Conservation (phyloP, 2,797 vertebrate species). For the Neosalanx taihuensis region DNA sequence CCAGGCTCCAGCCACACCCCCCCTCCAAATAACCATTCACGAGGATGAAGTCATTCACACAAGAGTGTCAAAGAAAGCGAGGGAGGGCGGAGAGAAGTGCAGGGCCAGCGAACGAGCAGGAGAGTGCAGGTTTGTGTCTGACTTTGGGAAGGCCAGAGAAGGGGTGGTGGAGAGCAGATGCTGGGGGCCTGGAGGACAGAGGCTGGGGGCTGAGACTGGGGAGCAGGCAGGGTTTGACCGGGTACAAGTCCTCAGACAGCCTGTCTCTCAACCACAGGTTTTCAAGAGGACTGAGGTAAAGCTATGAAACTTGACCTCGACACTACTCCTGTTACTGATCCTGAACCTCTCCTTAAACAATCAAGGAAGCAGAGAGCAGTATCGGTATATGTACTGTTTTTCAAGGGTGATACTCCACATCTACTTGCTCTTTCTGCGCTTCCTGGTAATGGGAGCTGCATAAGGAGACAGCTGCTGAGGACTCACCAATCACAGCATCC, state of each 20-base stretch:
- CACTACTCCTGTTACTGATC: neutral
- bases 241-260: neutral
- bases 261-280: neutral
- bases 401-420: no score
- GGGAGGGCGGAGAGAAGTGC: neutral
- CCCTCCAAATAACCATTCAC: neutral
- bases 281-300: neutral
- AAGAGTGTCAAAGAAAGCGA: neutral
- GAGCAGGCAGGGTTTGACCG: neutral
- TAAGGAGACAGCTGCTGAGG: conserved; percentile 9
- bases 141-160: neutral
- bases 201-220: neutral
- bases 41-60: conserved; percentile 1
- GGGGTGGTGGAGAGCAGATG: neutral
- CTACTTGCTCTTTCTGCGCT: neutral
- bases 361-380: no score
- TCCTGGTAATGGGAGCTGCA: neutral
- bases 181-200: neutral
- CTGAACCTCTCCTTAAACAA: no score
- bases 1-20: neutral
- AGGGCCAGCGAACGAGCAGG: neutral
- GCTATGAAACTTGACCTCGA: neutral
- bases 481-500: conserved; percentile 34
- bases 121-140: neutral
- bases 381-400: no score